A percentile compares a stretch with the other conserved stretches of the same genome.
phyloP scores from a whole-genome alignment of 2,113 vertebrate species.

The Puntigrus tetrazona region DNA sequence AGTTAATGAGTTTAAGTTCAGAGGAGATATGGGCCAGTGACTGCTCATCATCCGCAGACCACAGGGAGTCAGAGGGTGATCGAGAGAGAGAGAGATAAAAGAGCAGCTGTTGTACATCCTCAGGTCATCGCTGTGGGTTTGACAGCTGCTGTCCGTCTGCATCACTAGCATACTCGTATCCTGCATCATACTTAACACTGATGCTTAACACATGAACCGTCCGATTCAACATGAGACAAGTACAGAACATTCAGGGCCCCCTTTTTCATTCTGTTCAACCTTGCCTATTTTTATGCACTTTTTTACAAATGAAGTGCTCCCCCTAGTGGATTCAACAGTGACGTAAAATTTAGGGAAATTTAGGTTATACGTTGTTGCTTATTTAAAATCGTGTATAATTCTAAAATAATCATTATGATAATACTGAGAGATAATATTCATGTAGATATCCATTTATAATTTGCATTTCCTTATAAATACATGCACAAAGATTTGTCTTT shows the following conservation, averaged over 20 bases:
- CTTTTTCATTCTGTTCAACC: not conserved
- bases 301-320: slow-evolving; percentile 11
- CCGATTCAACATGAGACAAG: not conserved
- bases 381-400: not conserved
- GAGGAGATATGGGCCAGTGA: not conserved
- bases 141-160: slow-evolving; percentile 7
- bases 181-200: not conserved
- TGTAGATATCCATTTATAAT: not conserved
- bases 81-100: slow-evolving; percentile 10
- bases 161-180: not conserved
- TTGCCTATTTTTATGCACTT: not conserved
- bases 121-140: not conserved
- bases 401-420: not conserved
- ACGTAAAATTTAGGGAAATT: not conserved
- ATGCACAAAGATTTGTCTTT: not conserved
- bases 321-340: not conserved
- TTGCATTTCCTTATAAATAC: not conserved
- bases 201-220: not conserved
- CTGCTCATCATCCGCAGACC: slow-evolving; percentile 20
- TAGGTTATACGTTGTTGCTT: not conserved
- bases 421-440: not conserved
- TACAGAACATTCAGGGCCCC: not conserved
- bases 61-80: not conserved
- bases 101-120: slow-evolving; percentile 27
- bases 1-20: slow-evolving; percentile 29